These are phyloP conservation scores for Cygnus buccinator DNA, from an alignment of 2,113 vertebrate species.

Conservation along the genomic window DNA sequence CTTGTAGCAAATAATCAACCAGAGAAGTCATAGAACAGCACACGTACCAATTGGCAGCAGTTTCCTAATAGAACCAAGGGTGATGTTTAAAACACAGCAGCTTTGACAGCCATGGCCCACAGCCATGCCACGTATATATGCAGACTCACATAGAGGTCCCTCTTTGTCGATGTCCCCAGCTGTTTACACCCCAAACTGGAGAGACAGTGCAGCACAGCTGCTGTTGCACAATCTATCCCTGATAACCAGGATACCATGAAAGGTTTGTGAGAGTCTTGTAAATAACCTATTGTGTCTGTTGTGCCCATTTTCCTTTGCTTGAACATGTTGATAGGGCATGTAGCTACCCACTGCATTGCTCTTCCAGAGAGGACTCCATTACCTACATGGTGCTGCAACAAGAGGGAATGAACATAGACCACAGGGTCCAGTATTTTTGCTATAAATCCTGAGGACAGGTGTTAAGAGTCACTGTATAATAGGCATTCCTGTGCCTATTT, in stretches of 20 bases:
- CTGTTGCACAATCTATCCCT: background rate
- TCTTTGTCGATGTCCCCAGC: background rate
- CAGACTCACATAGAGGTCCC: background rate
- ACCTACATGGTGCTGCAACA: background rate
- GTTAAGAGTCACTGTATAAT: background rate
- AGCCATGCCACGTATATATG: background rate
- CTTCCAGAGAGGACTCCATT: background rate
- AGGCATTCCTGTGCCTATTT: background rate
- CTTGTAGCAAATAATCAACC: background rate
- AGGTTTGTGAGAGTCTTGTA: background rate
- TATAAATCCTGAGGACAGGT: background rate
- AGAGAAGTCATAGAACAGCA: background rate
- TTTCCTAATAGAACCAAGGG: background rate
- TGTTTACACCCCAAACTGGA: background rate
- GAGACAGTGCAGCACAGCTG: background rate
- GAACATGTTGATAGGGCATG: background rate
- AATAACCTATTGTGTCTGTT: background rate
- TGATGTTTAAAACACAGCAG: background rate
- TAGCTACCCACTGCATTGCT: background rate
- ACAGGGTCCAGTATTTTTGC: background rate
- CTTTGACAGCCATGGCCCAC: background rate
- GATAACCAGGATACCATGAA: background rate
- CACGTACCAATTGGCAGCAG: background rate
- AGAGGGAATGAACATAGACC: background rate
- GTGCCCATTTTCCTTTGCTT: background rate